phyloP scores from a whole-genome alignment of 2,888 invertebrate species.

The Lobophora halterata region DNA sequence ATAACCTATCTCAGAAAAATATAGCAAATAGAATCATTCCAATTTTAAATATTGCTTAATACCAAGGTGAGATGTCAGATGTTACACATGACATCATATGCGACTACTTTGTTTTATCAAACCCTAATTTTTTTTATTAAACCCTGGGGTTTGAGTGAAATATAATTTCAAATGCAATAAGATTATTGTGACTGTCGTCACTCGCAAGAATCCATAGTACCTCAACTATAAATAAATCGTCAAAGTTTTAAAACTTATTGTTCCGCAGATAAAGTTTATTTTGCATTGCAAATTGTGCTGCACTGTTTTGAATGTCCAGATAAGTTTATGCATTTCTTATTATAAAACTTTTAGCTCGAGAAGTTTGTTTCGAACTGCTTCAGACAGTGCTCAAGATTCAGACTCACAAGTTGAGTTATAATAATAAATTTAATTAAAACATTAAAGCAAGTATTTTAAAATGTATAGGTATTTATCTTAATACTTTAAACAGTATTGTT shows the following conservation, averaged over 20 bases:
- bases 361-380: slow-evolving; percentile 2
- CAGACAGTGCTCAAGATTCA: slow-evolving; percentile 4
- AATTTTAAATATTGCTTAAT: too few relatives aligned
- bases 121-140: too few relatives aligned
- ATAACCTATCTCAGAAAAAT: too few relatives aligned
- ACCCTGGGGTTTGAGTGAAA: too few relatives aligned
- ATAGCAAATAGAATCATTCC: too few relatives aligned
- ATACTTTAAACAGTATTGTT: background rate
- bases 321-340: slow-evolving; percentile 22
- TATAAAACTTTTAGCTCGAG: slow-evolving; percentile 12
- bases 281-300: slow-evolving; percentile 18
- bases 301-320: slow-evolving; percentile 19
- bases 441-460: background rate
- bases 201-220: slow-evolving; percentile 1
- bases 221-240: slow-evolving; percentile 14
- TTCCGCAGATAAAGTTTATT: slow-evolving; percentile 13
- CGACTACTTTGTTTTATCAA: too few relatives aligned
- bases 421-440: background rate
- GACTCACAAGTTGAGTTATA: slow-evolving; percentile 2
- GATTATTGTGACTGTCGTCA: too few relatives aligned
- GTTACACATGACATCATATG: too few relatives aligned
- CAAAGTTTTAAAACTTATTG: slow-evolving; percentile 20
- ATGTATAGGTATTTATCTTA: too few relatives aligned
- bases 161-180: too few relatives aligned
- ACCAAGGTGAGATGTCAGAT: too few relatives aligned